These are phyloP conservation scores for Montipora foliosa DNA, from an alignment of 64 coral and sea anemone genomes.

Conservation along the genomic window DNA sequence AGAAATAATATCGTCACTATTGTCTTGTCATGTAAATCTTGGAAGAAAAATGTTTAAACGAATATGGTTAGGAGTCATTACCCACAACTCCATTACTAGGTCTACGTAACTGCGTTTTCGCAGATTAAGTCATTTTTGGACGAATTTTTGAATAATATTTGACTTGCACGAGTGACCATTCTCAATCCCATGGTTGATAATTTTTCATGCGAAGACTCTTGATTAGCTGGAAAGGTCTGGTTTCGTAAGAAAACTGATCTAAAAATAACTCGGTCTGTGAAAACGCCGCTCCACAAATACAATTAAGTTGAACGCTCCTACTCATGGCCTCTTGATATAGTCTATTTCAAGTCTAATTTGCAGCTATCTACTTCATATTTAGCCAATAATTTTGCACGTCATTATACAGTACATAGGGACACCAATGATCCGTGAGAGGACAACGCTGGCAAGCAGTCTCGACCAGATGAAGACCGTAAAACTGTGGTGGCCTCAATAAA, in stretches of 20 bases:
- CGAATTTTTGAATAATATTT: too few species aligned
- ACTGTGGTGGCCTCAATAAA: neutral
- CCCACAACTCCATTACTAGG: too few species aligned
- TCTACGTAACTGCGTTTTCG: too few species aligned
- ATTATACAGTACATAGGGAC: neutral
- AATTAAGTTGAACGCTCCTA: too few species aligned
- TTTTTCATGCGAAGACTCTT: neutral
- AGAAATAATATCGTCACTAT: neutral
- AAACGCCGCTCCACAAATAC: too few species aligned
- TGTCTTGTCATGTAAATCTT: neutral
- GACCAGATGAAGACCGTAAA: neutral
- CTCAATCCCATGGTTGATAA: too few species aligned
- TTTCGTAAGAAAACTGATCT: too few species aligned
- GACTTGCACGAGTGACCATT: too few species aligned
- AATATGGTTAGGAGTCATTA: too few species aligned
- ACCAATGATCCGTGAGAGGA: neutral
- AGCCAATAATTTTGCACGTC: neutral
- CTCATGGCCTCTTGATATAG: neutral
- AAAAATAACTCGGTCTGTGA: too few species aligned
- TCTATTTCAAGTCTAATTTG: neutral
- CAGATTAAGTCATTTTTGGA: too few species aligned
- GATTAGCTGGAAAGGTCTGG: too few species aligned
- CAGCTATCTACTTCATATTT: neutral
- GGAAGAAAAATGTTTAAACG: neutral
- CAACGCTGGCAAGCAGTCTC: neutral